Evolutionary conservation across 2,113 vertebrate genomes (phyloP).

Genomic region (Scolopax mira): DNA sequence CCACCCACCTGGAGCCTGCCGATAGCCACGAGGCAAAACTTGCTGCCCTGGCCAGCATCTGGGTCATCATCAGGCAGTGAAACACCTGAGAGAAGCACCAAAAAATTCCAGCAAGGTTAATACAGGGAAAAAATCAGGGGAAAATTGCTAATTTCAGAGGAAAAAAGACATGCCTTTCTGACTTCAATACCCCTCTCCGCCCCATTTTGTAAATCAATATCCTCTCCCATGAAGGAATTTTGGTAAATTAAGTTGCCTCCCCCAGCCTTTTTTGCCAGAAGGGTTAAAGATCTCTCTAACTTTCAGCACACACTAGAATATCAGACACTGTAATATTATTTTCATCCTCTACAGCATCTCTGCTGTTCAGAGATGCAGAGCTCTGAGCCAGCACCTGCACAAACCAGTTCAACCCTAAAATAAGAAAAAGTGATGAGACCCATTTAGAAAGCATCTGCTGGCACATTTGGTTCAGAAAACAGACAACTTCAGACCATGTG

Average conservation of each 20-base stretch:
- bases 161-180: background rate
- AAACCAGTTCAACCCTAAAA: background rate
- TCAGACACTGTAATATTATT: fast-evolving
- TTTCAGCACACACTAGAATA: background rate
- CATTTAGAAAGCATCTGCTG: fast-evolving
- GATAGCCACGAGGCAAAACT: constrained; percentile 96
- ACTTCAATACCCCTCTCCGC: no score
- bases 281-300: background rate
- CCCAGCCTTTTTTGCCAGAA: background rate
- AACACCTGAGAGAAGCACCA: constrained; percentile 77
- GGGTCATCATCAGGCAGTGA: constrained; percentile 90
- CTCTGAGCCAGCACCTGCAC: background rate
- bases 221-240: background rate
- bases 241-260: background rate
- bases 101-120: background rate
- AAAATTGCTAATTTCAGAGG: background rate
- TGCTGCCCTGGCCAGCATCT: constrained; percentile 89
- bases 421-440: fast-evolving
- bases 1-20: constrained; percentile 88
- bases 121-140: background rate
- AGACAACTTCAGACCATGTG: fast-evolving
- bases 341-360: background rate
- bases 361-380: background rate
- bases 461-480: fast-evolving
- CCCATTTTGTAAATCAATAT: background rate